Conservation (phyloP, 2,113 vertebrate species). For the Hipposideros armiger region DNA sequence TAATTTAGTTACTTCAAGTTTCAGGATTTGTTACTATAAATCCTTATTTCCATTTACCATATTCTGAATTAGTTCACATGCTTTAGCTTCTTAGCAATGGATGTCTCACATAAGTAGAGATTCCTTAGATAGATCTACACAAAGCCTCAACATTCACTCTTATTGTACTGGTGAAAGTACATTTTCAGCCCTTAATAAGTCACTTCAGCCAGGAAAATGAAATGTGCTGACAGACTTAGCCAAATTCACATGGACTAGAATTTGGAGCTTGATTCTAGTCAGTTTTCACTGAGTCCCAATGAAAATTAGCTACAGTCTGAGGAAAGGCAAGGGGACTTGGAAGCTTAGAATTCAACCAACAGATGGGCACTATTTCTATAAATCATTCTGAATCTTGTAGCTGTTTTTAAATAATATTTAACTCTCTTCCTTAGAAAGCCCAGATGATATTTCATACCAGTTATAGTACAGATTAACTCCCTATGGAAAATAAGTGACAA, state of each 20-base stretch:
- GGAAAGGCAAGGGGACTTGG: not conserved
- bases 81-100: not conserved
- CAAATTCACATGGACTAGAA: not conserved
- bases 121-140: not conserved
- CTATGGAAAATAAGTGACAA: not conserved
- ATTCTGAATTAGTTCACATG: not conserved
- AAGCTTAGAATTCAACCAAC: not conserved
- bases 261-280: not conserved
- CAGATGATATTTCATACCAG: not conserved
- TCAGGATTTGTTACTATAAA: not conserved
- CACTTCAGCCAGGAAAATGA: not conserved
- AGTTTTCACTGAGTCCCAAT: not conserved
- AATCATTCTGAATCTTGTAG: not conserved
- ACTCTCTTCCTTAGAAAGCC: not conserved
- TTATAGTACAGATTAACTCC: conserved; percentile 53
- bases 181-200: not conserved
- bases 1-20: not conserved
- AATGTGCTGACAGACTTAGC: not conserved
- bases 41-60: not conserved
- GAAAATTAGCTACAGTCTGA: conserved; percentile 1
- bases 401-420: conserved; percentile 11
- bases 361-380: not conserved
- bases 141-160: not conserved
- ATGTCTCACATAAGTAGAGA: not conserved
- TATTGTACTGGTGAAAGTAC: not conserved